Evolutionary conservation across 1,140 invertebrate species (phyloP), one percentile per base, ranked within the genome.

Genomic region (Ditylenchus dipsaci): DNA sequence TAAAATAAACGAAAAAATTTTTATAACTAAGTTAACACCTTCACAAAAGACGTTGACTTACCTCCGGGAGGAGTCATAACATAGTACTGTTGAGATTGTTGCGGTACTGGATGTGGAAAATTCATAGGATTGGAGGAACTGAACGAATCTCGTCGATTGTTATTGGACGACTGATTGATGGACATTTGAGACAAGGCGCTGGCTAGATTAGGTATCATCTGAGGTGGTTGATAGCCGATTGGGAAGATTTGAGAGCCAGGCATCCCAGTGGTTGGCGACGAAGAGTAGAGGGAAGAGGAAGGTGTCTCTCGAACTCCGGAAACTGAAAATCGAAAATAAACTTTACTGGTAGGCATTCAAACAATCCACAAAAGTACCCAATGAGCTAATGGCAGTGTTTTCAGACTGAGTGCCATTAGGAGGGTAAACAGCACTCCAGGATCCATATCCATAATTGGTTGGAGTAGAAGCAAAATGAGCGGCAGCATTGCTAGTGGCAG

Each of bases 381-480:
- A 26, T 53, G 49, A 26, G 23, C 23, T 53, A 8, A 53, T 53
- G 49, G 49, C 49, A 53, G n/a, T 53, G 49, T 53, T 53, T 53
- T 53, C 49, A 53, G 49, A 26, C 49, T 53, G 49, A 21, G 49
- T 26, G 3, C 49, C 23, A 53, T 26, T 53, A 11, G 67, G 71
- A 19, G 77, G 78, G 59, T 80, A 82, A 17, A 82, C 77, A 23
- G 79, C 72, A 38, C 59, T 60, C 70, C 73, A 79, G 17, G 67
- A 75, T 33, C 78, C 78, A 53, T 74, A 79, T 23, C 76, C 78
- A 63, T 79, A 79, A 65, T 78, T 79, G 1, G 79, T 65, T 3
- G 78, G 77, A 29, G 78, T 69, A 8, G 77, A 82, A 5, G 77
- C 73, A 19, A 80, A 78, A 30, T 29, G 43, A 11, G 69, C 66